Evolutionary conservation across 1,140 invertebrate genomes (phyloP).

Genomic region (Drosophila biarmipes): DNA sequence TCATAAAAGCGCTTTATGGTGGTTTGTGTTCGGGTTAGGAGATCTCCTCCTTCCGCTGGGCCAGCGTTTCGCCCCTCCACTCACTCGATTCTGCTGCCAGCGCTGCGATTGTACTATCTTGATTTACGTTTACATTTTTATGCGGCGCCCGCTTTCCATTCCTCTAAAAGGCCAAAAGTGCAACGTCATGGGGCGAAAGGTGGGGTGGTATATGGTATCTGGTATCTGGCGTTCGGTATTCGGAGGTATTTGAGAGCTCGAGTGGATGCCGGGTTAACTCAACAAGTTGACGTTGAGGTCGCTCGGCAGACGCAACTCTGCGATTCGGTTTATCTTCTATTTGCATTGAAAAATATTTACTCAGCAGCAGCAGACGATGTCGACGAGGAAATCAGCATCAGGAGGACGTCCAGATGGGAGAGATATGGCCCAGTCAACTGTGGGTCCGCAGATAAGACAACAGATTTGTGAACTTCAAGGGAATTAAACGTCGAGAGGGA

Average conservation of each 20-base stretch:
- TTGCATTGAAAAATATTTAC: constrained; percentile 80
- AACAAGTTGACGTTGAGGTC: constrained; percentile 53
- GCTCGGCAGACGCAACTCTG: constrained; percentile 5
- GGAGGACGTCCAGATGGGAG: constrained; percentile 21
- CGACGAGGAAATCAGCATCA: constrained; percentile 24
- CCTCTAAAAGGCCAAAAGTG: constrained; percentile 48
- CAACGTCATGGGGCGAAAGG: constrained; percentile 52
- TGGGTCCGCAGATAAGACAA: constrained; percentile 26
- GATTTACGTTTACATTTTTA: constrained; percentile 73
- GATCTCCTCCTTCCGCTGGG: constrained; percentile 4
- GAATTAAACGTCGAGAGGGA: neutral
- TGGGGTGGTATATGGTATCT: neutral
- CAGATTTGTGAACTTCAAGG: constrained; percentile 19
- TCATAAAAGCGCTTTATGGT: constrained; percentile 74
- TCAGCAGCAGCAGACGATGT: constrained; percentile 56
- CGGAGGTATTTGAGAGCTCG: neutral
- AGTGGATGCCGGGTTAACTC: constrained; percentile 24
- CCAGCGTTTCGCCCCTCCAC: constrained; percentile 47
- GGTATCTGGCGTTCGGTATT: neutral
- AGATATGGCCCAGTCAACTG: constrained; percentile 12
- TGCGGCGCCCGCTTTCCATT: constrained; percentile 4
- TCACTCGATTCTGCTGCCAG: constrained; percentile 62
- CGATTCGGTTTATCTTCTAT: constrained; percentile 69
- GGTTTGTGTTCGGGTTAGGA: constrained; percentile 1
- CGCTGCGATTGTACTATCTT: constrained; percentile 77